Evolutionary conservation across 2,888 invertebrate genomes (phyloP), one percentile per base, ranked within the genome.

Genomic region (Eulithis prunata): DNA sequence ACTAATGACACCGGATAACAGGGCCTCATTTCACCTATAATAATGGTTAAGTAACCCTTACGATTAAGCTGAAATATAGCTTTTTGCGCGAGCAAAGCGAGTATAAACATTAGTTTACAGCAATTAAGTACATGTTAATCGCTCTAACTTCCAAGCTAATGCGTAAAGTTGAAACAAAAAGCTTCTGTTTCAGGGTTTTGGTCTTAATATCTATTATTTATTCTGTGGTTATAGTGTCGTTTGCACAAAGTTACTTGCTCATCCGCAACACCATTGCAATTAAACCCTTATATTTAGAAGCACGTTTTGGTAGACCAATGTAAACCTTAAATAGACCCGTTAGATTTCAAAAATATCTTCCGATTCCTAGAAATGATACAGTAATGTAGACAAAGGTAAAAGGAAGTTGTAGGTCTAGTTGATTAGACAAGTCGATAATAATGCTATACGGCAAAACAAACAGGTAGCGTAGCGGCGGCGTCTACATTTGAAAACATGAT

Each of bases 51-150:
- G 47, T 56, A 59, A 57, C 60, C 58, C 53, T 56, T 46, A 43
- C 57, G 59, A 62, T 69, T 61, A 66, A 64, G 56, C 52, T 63
- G 56, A 69, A 69, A 55, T 64, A 64, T 61, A 49, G 61, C 66
- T 65, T 65, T 68, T 60, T 64, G 68, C 66, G 54, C 57, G 58
- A 67, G 47, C 60, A 45, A 52, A 64, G 62, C 66, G 56, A 60
- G 61, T 63, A 74, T 71, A 74, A 72, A 72, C 70, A 68, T 73
- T 69, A 71, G 70, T 71, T 68, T 68, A 73, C 69, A 72, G 66
- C 71, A 73, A 73, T 71, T 65, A 73, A 69, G 71, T 70, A 72
- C 70, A 73, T 71, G 71, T 71, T 73, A 71, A 74, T 74, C 69
- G 74, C 69, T 66, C 57, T 58, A 73, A 73, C 71, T 75, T 75